These are phyloP conservation scores for Rhimphoctona megacephalus DNA, from an alignment of 2,888 invertebrate genomes.

Conservation along the genomic window DNA sequence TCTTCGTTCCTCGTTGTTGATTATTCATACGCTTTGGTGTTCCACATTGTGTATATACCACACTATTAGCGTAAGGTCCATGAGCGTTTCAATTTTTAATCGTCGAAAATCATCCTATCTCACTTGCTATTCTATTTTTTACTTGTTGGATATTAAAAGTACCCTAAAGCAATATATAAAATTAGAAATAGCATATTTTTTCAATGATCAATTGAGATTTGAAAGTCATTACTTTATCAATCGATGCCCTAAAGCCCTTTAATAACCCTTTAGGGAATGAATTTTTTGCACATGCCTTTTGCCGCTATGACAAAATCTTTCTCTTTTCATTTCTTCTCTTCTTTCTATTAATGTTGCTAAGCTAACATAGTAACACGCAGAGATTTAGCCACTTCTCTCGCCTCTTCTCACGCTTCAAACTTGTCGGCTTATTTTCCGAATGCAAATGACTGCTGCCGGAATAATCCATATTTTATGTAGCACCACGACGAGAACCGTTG, in stretches of 20 bases:
- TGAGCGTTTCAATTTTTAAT: constrained; percentile 1
- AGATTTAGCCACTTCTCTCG: constrained; percentile 33
- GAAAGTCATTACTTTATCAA: constrained; percentile 38
- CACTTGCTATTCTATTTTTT: neutral
- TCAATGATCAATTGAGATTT: constrained; percentile 40
- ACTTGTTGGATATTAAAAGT: neutral
- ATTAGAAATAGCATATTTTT: neutral
- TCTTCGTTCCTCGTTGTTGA: neutral
- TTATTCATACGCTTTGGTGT: constrained; percentile 15
- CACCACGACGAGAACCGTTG: constrained; percentile 75
- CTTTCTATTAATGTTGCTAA: constrained; percentile 37
- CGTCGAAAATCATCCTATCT: neutral
- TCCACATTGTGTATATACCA: neutral
- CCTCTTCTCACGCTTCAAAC: constrained; percentile 71
- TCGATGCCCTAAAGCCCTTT: constrained; percentile 42
- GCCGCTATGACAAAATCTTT: neutral
- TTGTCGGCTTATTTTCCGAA: constrained; percentile 83
- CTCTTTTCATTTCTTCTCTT: constrained; percentile 7
- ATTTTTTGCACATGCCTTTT: neutral
- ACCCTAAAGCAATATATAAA: neutral
- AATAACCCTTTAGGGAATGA: neutral
- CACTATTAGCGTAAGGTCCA: neutral
- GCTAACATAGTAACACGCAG: constrained; percentile 66
- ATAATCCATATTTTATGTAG: constrained; percentile 84
- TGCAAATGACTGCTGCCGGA: constrained; percentile 81